Evolutionary conservation across 2,888 invertebrate species (phyloP), one percentile per base, ranked within the genome.

Genomic region (Cryptus viduatorius): DNA sequence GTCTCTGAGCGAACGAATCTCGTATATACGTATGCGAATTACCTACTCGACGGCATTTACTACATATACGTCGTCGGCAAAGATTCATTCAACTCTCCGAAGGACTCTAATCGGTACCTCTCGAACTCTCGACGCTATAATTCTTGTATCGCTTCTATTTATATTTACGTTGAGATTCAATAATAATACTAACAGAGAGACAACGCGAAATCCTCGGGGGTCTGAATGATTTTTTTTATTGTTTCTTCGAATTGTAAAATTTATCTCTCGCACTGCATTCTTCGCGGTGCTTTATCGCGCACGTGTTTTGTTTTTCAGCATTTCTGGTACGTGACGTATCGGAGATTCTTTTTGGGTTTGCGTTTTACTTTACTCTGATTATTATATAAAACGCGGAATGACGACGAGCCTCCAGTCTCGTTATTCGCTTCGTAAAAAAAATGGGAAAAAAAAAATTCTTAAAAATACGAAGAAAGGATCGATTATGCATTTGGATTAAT

Each of bases 71-170:
- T 0, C 24, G 56, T 24, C 24, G 56, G 37, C 37, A 4, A 37
- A 61, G 59, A 69, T 59, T 68, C 68, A 79, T 61, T 79, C 71
- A 79, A 71, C 65, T 79, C 69, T 48, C 65, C 53, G n/a, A 44
- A 37, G 78, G 59, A 4, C 56, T 44, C 12, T 59, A 56, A 69
- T 71, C 61, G 59, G 3, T 16, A 44, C 24, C 31, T 56, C 56
- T 56, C 56, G 29, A 72, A 16, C 29, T 24, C 42, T 4, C 44
- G 24, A n/a, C 24, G 14, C 48, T 37, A 37, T 7, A 5, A 12
- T 24, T 56, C 56, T 56, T 24, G n/a, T 59, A 71, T 64, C 48
- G 14, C 37, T 67, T 67, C 64, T 53, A 53, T 71, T 80, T 80
- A 79, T 80, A 79, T 56, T 80, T 73, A 73, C 65, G 8, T 56